A percentile compares a stretch with the other conserved stretches of the same genome.
Evolutionary conservation across 2,888 invertebrate species (phyloP).

Genomic region (Hyalella azteca): DNA sequence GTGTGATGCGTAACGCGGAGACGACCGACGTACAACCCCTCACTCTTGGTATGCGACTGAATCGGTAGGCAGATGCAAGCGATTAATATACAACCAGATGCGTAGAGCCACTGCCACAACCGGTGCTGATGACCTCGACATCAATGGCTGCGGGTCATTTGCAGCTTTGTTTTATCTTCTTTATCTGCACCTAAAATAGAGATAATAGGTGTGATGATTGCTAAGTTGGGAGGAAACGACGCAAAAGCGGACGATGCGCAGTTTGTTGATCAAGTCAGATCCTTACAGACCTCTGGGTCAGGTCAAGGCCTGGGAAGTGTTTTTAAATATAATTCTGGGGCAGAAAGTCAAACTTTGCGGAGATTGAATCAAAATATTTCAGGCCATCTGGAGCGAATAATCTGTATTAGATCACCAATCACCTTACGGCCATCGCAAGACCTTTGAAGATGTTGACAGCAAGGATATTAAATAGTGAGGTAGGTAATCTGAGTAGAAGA

Average conservation of each 20-base stretch:
- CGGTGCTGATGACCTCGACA: constrained; percentile 1
- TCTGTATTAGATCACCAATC: no score
- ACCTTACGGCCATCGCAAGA: no score
- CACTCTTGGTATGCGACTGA: constrained; percentile 7
- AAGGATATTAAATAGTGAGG: no score
- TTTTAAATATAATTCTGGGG: no score
- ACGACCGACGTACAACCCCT: background rate
- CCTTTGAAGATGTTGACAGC: no score
- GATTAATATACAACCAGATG: background rate
- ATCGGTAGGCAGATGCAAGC: background rate
- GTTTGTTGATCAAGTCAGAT: background rate
- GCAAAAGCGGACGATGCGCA: background rate
- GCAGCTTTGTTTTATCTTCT: background rate
- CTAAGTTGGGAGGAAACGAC: background rate
- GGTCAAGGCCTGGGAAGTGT: no score
- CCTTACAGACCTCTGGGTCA: background rate
- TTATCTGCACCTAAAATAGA: background rate
- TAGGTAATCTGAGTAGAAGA: no score
- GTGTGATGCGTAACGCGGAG: background rate
- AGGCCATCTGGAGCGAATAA: no score
- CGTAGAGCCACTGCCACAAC: background rate
- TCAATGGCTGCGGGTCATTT: background rate
- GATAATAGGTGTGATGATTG: background rate
- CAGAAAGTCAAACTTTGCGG: no score
- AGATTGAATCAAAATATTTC: no score